phyloP scores from a whole-genome alignment of 1,140 invertebrate genomes.

The Pygmarrhopalites habei region DNA sequence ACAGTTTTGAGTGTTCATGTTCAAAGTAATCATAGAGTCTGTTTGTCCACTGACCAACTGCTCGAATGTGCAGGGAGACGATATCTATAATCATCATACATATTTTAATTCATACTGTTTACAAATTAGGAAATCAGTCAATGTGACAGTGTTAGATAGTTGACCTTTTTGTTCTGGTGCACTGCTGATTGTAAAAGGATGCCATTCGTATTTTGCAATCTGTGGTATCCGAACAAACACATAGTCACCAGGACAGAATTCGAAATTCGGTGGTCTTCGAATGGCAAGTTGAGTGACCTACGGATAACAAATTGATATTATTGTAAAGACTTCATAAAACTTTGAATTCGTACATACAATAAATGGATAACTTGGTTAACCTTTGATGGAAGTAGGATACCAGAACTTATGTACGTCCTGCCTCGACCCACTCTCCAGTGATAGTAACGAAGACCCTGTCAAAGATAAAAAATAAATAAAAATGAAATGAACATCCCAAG shows the following conservation, averaged over 20 bases:
- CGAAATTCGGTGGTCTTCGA: conserved; percentile 72
- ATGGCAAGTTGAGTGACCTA: conserved; percentile 84
- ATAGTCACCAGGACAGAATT: conserved; percentile 88
- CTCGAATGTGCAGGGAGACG: conserved; percentile 88
- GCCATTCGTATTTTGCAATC: conserved; percentile 91
- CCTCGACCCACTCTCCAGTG: conserved; percentile 49
- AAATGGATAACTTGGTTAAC: too few relatives aligned
- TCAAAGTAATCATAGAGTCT: conserved; percentile 82
- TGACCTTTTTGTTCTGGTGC: conserved; percentile 86
- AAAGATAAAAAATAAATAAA: background rate
- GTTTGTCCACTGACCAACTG: conserved; percentile 91
- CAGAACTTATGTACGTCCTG: conserved; percentile 77
- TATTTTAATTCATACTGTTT: too few relatives aligned
- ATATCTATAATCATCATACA: conserved; percentile 57
- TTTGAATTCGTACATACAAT: too few relatives aligned
- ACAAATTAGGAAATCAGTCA: too few relatives aligned
- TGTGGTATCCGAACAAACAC: conserved; percentile 87
- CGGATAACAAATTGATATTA: too few relatives aligned
- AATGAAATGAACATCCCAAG: background rate
- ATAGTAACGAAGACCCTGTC: conserved; percentile 26
- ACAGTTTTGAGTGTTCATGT: conserved; percentile 43
- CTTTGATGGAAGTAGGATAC: conserved; percentile 68
- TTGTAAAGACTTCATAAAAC: too few relatives aligned
- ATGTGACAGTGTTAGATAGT: too few relatives aligned
- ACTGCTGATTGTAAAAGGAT: conserved; percentile 94